A percentile compares a stretch with the other conserved stretches of the same genome.
phyloP scores from a whole-genome alignment of 2,113 vertebrate species.

The Equus quagga region DNA sequence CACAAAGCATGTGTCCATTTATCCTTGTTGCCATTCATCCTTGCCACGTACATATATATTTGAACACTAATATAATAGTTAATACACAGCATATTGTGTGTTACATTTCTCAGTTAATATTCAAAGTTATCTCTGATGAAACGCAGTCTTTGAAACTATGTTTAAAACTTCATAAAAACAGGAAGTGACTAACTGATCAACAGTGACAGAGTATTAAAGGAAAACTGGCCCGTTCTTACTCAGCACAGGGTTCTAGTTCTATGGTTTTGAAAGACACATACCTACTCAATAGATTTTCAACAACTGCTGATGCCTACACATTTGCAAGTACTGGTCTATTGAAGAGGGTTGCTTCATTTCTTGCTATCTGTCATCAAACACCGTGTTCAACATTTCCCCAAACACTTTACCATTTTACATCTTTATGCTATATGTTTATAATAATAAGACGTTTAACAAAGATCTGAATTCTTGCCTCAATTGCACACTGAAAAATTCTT shows the following conservation, averaged over 20 bases:
- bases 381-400: background rate
- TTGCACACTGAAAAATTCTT: background rate
- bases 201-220: background rate
- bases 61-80: background rate
- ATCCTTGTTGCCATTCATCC: background rate
- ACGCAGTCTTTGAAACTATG: background rate
- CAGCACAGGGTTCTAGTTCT: background rate
- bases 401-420: background rate
- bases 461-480: background rate
- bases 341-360: background rate
- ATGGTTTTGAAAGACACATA: background rate
- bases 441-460: background rate
- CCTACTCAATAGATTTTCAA: background rate
- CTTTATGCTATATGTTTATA: background rate
- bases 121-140: background rate
- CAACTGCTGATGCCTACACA: background rate
- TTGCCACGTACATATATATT: background rate
- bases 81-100: background rate
- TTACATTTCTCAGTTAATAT: background rate
- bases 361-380: background rate
- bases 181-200: background rate
- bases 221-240: background rate
- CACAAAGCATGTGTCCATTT: background rate
- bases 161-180: background rate
- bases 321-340: background rate